phyloP scores from a whole-genome alignment of 2,113 vertebrate species.

The Corynorhinus townsendii region DNA sequence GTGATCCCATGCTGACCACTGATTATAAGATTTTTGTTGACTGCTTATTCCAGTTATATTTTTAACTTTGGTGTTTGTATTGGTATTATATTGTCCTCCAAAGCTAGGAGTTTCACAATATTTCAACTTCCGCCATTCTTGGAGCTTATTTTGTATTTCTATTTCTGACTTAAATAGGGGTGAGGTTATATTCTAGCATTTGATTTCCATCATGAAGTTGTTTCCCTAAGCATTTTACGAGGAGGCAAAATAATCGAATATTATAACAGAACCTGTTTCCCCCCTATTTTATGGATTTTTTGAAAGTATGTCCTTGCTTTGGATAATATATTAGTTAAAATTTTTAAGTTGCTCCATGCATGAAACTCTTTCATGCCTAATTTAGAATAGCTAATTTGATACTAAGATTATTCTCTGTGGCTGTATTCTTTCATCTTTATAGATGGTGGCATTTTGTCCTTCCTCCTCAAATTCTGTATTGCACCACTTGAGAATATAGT shows the following conservation, averaged over 20 bases:
- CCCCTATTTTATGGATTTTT: neutral
- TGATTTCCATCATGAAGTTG: neutral
- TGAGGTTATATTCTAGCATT: neutral
- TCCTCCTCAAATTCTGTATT: constrained; percentile 32
- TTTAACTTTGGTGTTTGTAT: neutral
- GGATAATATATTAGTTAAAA: constrained; percentile 24
- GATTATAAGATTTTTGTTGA: accelerated
- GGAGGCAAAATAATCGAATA: neutral
- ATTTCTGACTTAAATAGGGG: neutral
- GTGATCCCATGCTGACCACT: neutral
- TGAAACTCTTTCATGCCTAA: constrained; percentile 61
- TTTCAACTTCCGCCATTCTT: neutral
- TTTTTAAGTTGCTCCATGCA: constrained; percentile 31
- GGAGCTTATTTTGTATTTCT: neutral
- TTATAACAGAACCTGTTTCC: neutral
- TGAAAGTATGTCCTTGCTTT: constrained; percentile 34
- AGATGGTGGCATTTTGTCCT: neutral
- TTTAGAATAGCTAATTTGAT: constrained; percentile 44
- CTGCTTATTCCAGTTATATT: neutral
- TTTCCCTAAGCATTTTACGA: neutral
- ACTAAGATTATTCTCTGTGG: neutral
- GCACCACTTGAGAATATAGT: neutral
- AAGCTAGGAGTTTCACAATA: neutral
- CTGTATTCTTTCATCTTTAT: neutral
- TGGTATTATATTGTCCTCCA: no score